These are phyloP conservation scores for Argynnis bischoffii DNA, from an alignment of 2,888 invertebrate species.

Conservation along the genomic window DNA sequence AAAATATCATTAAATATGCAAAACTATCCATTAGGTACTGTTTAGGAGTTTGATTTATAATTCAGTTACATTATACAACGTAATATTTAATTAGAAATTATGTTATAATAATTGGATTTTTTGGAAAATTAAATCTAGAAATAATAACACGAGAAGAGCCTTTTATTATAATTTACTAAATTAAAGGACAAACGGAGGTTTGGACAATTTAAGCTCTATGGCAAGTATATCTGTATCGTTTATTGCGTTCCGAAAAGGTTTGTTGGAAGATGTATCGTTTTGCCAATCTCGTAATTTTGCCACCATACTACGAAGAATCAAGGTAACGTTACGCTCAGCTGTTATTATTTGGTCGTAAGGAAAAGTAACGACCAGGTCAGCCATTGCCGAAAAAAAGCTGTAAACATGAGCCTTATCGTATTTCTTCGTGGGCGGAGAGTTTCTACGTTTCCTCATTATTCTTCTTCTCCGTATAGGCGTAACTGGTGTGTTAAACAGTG, in stretches of 20 bases:
- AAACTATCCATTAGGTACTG: no score
- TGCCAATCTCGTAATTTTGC: neutral
- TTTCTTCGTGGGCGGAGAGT: slow-evolving; percentile 11
- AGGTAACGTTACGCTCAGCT: neutral
- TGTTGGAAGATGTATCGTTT: neutral
- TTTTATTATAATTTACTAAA: neutral
- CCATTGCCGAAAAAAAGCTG: slow-evolving; percentile 12
- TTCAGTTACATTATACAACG: no score
- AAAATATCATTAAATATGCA: no score
- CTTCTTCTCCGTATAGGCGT: neutral
- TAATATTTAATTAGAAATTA: no score
- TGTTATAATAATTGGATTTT: no score
- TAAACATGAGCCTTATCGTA: slow-evolving; percentile 2
- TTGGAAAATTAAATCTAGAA: no score
- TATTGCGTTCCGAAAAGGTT: neutral
- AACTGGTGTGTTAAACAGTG: neutral
- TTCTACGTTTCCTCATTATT: neutral
- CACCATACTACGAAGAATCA: neutral
- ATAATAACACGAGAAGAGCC: no score
- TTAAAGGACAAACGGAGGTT: neutral
- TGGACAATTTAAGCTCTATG: neutral
- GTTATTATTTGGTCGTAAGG: neutral
- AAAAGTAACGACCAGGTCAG: slow-evolving; percentile 4
- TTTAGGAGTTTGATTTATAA: no score
- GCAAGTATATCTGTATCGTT: neutral